These are phyloP conservation scores for Plebejus argus DNA, from an alignment of 2,888 invertebrate species.

Conservation along the genomic window DNA sequence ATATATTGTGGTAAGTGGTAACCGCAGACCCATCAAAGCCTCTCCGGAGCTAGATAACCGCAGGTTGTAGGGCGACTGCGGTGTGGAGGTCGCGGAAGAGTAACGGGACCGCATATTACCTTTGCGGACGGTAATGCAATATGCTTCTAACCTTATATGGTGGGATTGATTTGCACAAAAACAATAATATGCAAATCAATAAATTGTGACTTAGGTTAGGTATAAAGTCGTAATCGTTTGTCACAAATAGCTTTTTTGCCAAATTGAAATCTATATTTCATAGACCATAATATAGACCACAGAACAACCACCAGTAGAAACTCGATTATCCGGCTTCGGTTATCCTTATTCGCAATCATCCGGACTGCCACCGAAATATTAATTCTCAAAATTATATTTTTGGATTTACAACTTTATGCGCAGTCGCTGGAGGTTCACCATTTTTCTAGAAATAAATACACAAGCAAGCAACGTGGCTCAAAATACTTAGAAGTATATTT, in stretches of 20 bases:
- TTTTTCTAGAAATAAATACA: not conserved
- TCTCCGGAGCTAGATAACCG: not conserved
- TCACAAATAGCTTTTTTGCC: no score
- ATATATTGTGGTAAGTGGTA: not conserved
- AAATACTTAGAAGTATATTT: not conserved
- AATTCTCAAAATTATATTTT: no score
- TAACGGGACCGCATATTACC: not conserved
- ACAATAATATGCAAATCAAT: not conserved
- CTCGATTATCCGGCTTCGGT: no score
- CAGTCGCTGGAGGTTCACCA: no score
- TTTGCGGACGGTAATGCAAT: not conserved
- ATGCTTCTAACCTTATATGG: not conserved
- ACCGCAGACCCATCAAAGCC: conserved; percentile 8
- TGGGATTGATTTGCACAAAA: not conserved
- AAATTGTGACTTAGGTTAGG: not conserved
- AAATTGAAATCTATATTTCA: no score
- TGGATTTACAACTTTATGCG: no score
- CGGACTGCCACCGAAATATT: no score
- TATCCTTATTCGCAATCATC: no score
- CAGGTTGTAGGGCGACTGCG: not conserved
- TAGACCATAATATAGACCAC: no score
- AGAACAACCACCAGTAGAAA: no score
- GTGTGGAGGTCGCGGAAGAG: not conserved
- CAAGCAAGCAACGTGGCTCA: no score
- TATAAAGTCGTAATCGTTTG: no score